Base-by-base conservation (phyloP, 2,888 invertebrate species). In the Tenthredo mesomela region DNA sequence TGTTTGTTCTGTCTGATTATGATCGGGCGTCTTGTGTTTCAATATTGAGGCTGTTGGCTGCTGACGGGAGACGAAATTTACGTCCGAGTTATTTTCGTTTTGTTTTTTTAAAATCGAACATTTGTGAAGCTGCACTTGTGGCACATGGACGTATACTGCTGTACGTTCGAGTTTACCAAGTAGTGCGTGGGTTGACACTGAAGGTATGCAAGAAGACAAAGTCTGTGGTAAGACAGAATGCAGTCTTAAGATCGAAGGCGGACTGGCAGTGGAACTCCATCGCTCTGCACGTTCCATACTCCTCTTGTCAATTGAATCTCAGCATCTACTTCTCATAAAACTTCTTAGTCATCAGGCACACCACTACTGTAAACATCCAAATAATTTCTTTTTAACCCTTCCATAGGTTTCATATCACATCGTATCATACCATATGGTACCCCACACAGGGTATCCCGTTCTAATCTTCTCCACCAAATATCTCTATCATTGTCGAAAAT, bases 241-340 rank as follows among this genome's bases (percentile, higher is more conserved):
- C 84, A 85, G 83, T 86, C 84, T 88, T 87, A 70, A 75, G 82
- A 61, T 67, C 75, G 65, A 61, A 82, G 61, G 78, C 54, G 77
- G 78, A 84, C 85, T 87, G 67, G 89, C 85, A 75, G 87, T 89
- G 43, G 90, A 90, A 87, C 94, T 94, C 91, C 96, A 94, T 93
- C 94, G 95, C 92, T 96, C 96, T 90, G 96, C 95, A 91, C 95
- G 95, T 92, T 95, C 96, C 94, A 96, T 94, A 96, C 95, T 90
- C 96, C 95, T 92, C 95, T 95, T 83, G 96, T 96, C 89, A 96
- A 94, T 54, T 95, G 95, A 87, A 95, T 95, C 91, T 96, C 93
- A 90, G 95, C 95, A 89, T 96, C 96, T 94, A 96, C 95, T 91
- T 95, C 94, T 89, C 95, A 95, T 15, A 93, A 93, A 61, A 94